phyloP scores from a whole-genome alignment of 2,113 vertebrate genomes.

The Lagopus leucura region DNA sequence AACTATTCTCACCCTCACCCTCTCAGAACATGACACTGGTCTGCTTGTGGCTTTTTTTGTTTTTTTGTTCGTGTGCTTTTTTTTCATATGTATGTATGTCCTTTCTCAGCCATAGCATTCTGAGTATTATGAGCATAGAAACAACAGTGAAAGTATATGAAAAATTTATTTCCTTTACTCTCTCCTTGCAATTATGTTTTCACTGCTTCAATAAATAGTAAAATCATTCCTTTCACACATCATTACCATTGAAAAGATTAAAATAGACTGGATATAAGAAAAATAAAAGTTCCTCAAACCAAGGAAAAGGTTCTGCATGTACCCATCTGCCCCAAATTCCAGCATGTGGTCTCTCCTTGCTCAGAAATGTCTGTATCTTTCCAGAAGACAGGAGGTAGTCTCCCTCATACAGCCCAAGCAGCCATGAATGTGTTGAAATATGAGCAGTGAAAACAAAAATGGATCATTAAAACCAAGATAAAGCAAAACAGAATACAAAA shows the following conservation, averaged over 20 bases:
- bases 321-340: neutral
- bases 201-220: conserved; percentile 59
- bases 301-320: neutral
- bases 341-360: neutral
- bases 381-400: neutral
- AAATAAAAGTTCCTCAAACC: neutral
- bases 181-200: conserved; percentile 49
- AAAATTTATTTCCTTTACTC: conserved; percentile 48
- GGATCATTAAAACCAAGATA: neutral
- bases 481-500: neutral
- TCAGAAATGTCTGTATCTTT: neutral
- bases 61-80: neutral
- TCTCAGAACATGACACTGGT: neutral
- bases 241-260: conserved; percentile 47
- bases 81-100: neutral
- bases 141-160: neutral
- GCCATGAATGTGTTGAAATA: neutral
- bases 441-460: neutral
- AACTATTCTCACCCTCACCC: neutral
- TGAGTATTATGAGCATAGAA: conserved; percentile 16
- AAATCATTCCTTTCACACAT: conserved; percentile 41
- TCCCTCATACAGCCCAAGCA: neutral
- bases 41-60: neutral
- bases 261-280: neutral
- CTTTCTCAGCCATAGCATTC: neutral